Evolutionary conservation across 2,113 vertebrate species (phyloP).

Genomic region (Alosa alosa): DNA sequence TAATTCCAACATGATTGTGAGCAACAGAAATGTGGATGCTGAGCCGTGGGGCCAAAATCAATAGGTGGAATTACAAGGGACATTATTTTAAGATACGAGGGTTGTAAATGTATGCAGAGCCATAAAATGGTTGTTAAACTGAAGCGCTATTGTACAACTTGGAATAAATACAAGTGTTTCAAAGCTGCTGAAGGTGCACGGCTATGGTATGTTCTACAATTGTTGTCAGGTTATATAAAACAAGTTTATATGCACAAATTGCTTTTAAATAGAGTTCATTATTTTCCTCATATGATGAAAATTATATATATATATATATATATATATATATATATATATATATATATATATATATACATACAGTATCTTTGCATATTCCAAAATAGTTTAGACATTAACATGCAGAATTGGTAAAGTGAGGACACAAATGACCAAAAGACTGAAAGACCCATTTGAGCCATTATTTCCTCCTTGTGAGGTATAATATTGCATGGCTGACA

Average conservation of each 20-base stretch:
- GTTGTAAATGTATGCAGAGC: conserved; percentile 3
- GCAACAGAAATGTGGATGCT: background rate
- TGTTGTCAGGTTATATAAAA: background rate
- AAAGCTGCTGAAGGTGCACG: background rate
- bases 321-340: no score
- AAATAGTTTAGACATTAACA: background rate
- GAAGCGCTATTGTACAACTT: background rate
- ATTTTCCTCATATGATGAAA: background rate
- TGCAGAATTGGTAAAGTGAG: background rate
- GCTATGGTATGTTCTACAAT: background rate
- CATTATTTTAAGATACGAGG: conserved; percentile 1
- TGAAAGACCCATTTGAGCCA: background rate
- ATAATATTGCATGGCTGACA: background rate
- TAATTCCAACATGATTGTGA: conserved; percentile 15
- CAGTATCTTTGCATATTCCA: background rate
- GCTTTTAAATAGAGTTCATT: background rate
- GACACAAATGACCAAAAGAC: background rate
- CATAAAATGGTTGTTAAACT: background rate
- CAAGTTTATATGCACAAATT: background rate
- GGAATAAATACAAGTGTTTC: background rate
- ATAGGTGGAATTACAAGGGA: background rate
- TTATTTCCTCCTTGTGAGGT: background rate
- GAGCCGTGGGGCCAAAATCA: conserved; percentile 11
- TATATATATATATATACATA: background rate
- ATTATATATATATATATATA: no score